These are phyloP conservation scores for Podarcis cretensis DNA, from an alignment of 2,113 vertebrate species.

Conservation along the genomic window DNA sequence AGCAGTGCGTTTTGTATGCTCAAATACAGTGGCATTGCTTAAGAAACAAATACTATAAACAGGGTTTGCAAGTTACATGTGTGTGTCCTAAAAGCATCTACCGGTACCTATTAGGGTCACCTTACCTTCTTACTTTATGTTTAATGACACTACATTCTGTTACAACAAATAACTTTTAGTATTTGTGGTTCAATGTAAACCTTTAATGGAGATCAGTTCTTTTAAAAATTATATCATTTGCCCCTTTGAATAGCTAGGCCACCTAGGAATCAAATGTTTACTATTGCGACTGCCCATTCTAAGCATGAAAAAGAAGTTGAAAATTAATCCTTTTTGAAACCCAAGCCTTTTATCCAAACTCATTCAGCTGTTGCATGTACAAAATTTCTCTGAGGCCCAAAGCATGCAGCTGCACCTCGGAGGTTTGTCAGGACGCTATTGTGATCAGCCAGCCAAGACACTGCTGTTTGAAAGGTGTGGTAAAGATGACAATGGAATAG, in stretches of 20 bases:
- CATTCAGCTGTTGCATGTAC: slow-evolving; percentile 26
- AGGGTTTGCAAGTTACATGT: background rate
- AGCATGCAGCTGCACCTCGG: background rate
- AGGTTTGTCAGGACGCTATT: background rate
- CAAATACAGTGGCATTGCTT: background rate
- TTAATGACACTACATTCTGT: background rate
- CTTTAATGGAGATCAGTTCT: background rate
- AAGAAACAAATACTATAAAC: background rate
- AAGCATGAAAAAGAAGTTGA: slow-evolving; percentile 5
- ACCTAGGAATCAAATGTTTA: slow-evolving; percentile 26
- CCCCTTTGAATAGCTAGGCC: slow-evolving; percentile 22
- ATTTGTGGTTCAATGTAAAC: background rate
- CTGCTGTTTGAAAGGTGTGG: accelerated
- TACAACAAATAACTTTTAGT: background rate
- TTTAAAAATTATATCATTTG: background rate
- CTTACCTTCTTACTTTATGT: accelerated
- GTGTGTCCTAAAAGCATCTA: background rate
- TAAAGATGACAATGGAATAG: background rate
- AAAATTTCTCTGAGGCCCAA: background rate
- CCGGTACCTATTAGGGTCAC: accelerated
- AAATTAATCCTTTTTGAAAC: slow-evolving; percentile 1
- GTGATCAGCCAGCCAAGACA: background rate
- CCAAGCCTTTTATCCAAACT: slow-evolving; percentile 3
- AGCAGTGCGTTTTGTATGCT: background rate
- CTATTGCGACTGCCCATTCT: background rate